Evolutionary conservation across 2,888 invertebrate genomes (phyloP).

Genomic region (Agrotis exclamationis): DNA sequence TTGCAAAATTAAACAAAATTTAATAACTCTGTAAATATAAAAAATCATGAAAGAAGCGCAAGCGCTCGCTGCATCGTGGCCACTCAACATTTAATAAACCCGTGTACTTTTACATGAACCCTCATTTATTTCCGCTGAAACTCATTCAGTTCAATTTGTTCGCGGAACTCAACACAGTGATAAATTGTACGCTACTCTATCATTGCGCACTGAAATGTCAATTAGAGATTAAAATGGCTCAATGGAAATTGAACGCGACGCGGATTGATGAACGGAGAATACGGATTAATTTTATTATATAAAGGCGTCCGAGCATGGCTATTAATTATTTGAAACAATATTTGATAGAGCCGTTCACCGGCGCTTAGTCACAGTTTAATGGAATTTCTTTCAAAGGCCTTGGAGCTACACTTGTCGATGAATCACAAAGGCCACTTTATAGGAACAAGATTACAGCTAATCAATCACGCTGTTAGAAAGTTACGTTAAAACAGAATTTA

Average conservation of each 20-base stretch:
- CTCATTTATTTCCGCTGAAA: constrained; percentile 59
- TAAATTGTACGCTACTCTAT: constrained; percentile 76
- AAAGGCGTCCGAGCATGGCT: constrained; percentile 67
- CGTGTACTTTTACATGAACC: constrained; percentile 49
- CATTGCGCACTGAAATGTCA: constrained; percentile 79
- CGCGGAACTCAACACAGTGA: constrained; percentile 62
- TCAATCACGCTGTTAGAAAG: constrained; percentile 63
- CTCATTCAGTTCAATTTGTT: constrained; percentile 63
- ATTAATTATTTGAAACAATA: constrained; percentile 77
- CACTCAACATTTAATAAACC: constrained; percentile 55
- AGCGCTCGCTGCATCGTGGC: constrained; percentile 54
- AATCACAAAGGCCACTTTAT: constrained; percentile 61
- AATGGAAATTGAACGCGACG: constrained; percentile 77
- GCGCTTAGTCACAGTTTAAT: constrained; percentile 71
- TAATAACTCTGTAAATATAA: constrained; percentile 20
- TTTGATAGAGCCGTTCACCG: constrained; percentile 69
- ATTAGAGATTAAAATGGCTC: constrained; percentile 82
- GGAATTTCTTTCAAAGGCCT: constrained; percentile 72
- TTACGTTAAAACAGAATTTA: constrained; percentile 43
- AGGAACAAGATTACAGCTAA: constrained; percentile 56
- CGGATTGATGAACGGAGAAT: constrained; percentile 78
- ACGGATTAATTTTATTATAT: constrained; percentile 79
- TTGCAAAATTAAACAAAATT: constrained; percentile 4
- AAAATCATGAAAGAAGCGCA: constrained; percentile 34
- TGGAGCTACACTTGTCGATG: constrained; percentile 61